A percentile compares a stretch with the other conserved stretches of the same genome.
Conservation (phyloP, 1,140 invertebrate species). For the Epicauta chinensis region DNA sequence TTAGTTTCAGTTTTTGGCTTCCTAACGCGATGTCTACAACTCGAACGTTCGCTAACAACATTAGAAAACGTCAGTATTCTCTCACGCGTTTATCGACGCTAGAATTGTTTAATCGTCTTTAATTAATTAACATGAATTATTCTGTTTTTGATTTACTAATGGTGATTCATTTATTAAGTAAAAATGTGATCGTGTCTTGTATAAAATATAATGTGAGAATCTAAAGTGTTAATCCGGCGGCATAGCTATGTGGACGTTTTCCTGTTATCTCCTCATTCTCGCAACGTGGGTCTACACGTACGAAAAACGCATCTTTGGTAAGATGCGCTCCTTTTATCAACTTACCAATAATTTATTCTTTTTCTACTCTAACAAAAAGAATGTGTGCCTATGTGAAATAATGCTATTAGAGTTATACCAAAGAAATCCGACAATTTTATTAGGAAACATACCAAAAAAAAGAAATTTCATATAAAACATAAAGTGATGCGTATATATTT, state of each 20-base stretch:
- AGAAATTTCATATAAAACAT: too few relatives aligned
- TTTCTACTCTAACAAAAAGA: too few relatives aligned
- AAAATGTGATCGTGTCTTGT: not conserved
- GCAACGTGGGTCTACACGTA: constrained; percentile 13
- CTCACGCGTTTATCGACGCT: constrained; percentile 11
- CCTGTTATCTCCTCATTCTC: constrained; percentile 11
- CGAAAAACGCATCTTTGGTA: constrained; percentile 20
- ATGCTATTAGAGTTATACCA: too few relatives aligned
- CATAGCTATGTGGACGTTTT: constrained; percentile 17
- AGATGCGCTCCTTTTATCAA: not conserved
- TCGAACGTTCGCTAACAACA: constrained; percentile 16
- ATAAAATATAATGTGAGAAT: constrained; percentile 15
- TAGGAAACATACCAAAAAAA: too few relatives aligned
- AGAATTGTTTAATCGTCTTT: not conserved
- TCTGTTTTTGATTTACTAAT: not conserved
- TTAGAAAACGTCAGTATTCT: constrained; percentile 16
- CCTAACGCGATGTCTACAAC: constrained; percentile 23
- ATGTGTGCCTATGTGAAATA: too few relatives aligned
- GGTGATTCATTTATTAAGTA: not conserved
- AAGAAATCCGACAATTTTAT: too few relatives aligned
- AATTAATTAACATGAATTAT: not conserved
- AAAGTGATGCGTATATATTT: not conserved
- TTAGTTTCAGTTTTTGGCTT: constrained; percentile 23
- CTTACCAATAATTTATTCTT: too few relatives aligned
- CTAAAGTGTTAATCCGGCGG: constrained; percentile 10